Evolutionary conservation across 2,888 invertebrate species (phyloP).

Genomic region (Scaptomyza parva): DNA sequence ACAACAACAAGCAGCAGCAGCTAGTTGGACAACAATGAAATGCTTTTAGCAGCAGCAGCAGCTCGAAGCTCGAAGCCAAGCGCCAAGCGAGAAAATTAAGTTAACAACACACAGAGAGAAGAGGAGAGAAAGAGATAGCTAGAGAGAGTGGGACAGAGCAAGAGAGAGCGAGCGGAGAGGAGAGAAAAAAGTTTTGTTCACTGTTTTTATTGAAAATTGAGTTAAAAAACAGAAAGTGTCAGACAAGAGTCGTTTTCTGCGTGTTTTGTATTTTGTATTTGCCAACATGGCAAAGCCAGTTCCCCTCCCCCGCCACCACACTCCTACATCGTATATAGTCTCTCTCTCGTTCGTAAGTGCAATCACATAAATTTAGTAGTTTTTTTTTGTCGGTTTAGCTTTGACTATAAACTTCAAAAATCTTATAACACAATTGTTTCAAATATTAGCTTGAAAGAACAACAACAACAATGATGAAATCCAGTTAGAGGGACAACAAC

Average conservation of each 20-base stretch:
- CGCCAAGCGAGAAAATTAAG: conserved; percentile 70
- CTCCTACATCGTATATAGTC: no score
- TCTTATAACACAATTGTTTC: conserved; percentile 1
- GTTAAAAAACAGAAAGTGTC: conserved; percentile 79
- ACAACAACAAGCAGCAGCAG: conserved; percentile 31
- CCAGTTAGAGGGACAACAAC: no score
- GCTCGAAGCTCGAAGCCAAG: conserved; percentile 56
- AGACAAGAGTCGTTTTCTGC: conserved; percentile 58
- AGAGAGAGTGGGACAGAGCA: background rate
- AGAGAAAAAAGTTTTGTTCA: conserved; percentile 63
- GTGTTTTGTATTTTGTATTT: conserved; percentile 60
- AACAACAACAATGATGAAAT: no score
- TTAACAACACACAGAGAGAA: conserved; percentile 63
- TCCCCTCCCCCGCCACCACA: background rate
- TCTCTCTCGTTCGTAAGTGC: background rate
- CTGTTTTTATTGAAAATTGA: conserved; percentile 80
- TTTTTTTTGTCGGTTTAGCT: background rate
- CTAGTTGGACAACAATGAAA: conserved; percentile 79
- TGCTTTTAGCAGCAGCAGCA: conserved; percentile 72
- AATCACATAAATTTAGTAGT: conserved; percentile 9
- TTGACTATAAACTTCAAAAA: conserved; percentile 8
- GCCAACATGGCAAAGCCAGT: conserved; percentile 16
- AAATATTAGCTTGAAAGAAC: background rate
- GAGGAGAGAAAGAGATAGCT: background rate
- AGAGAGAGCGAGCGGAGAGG: background rate